Percentiles rank a stretch among this genome's conserved stretches.
Evolutionary conservation across 2,888 invertebrate species (phyloP).

Genomic region (Caenorhabditis macrosperma): DNA sequence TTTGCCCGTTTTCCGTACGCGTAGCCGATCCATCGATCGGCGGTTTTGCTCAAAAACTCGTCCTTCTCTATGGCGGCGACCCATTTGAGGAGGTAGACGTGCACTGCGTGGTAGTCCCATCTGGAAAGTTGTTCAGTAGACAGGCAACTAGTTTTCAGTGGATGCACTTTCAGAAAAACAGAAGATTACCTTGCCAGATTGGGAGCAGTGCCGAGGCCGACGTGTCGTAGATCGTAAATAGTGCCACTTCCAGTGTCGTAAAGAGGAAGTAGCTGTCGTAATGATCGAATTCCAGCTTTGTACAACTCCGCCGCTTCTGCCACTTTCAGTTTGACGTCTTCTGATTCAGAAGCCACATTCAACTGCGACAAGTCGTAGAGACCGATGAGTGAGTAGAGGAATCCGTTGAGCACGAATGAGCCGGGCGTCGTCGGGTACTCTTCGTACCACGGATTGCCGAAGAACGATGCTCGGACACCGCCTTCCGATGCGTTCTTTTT

Average conservation of each 20-base stretch:
- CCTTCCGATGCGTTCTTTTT: slow-evolving; percentile 83
- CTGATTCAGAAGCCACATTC: not conserved
- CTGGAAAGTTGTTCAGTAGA: slow-evolving; percentile 34
- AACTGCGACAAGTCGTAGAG: slow-evolving; percentile 88
- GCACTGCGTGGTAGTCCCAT: slow-evolving; percentile 99
- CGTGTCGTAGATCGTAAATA: slow-evolving; percentile 95
- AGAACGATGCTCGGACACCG: slow-evolving; percentile 87
- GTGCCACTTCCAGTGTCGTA: slow-evolving; percentile 97
- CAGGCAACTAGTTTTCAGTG: too few relatives aligned
- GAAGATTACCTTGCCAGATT: slow-evolving; percentile 88
- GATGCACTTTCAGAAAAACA: not conserved
- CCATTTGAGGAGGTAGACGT: slow-evolving; percentile 90
- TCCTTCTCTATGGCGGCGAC: slow-evolving; percentile 88
- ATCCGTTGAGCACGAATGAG: slow-evolving; percentile 96
- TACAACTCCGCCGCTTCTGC: slow-evolving; percentile 60
- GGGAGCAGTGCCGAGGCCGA: slow-evolving; percentile 87
- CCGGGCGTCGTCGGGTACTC: slow-evolving; percentile 97
- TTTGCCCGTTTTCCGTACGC: slow-evolving; percentile 77
- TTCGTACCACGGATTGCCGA: slow-evolving; percentile 89
- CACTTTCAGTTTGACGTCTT: not conserved
- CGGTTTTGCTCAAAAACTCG: slow-evolving; percentile 84
- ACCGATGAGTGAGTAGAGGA: slow-evolving; percentile 96
- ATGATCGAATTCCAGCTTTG: slow-evolving; percentile 84
- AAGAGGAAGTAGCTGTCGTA: slow-evolving; percentile 90
- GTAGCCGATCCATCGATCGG: slow-evolving; percentile 78